phyloP scores from a whole-genome alignment of 2,113 vertebrate genomes.

The Syngnathoides biaculeatus region DNA sequence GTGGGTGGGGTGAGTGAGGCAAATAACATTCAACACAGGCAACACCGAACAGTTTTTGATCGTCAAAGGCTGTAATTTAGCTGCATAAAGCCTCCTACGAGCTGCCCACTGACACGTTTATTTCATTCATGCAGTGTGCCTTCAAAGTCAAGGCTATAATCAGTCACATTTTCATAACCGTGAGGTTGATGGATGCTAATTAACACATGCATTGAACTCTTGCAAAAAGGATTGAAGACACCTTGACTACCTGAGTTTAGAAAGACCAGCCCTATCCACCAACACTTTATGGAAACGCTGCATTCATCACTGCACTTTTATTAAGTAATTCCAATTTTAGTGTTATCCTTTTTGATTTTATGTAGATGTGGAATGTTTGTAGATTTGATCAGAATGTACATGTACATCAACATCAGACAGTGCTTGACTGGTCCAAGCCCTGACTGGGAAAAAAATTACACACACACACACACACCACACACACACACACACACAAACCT shows the following conservation, averaged over 20 bases:
- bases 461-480: too few relatives aligned
- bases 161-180: slow-evolving; percentile 28
- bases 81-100: slow-evolving; percentile 10
- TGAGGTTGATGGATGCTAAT: slow-evolving; percentile 17
- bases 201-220: not conserved
- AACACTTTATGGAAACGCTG: slow-evolving; percentile 23
- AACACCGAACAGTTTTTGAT: slow-evolving; percentile 2
- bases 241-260: slow-evolving; percentile 28
- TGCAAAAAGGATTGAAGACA: slow-evolving; percentile 27
- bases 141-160: slow-evolving; percentile 17
- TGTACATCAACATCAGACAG: too few relatives aligned
- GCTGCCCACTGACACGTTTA: not conserved
- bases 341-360: too few relatives aligned
- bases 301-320: not conserved
- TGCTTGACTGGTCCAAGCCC: too few relatives aligned
- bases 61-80: slow-evolving; percentile 16
- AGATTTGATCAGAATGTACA: too few relatives aligned
- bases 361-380: too few relatives aligned
- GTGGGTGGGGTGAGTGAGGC: not conserved
- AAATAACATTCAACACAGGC: slow-evolving; percentile 18
- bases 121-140: not conserved
- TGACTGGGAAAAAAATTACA: too few relatives aligned
- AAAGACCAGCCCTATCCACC: slow-evolving; percentile 26
- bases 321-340: too few relatives aligned
- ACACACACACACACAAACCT: too few relatives aligned